phyloP scores from a whole-genome alignment of 30 jellyfish, hydroid and myxozoan genomes.

The Rhopilema esculentum region DNA sequence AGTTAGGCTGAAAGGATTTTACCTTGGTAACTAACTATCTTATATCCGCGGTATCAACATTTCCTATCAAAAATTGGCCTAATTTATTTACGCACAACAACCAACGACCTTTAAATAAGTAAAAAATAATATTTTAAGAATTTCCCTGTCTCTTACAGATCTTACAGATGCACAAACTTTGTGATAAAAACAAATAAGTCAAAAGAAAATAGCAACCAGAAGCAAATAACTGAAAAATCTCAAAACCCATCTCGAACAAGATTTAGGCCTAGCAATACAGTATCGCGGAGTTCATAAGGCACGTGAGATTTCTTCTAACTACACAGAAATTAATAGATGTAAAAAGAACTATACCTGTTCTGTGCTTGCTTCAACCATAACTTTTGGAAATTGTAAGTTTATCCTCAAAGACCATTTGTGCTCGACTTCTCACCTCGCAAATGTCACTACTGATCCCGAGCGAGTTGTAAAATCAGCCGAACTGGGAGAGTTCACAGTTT shows the following conservation, averaged over 20 bases:
- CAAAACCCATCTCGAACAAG: too few species aligned
- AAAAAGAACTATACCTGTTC: constrained; percentile 12
- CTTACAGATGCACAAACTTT: too few species aligned
- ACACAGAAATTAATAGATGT: too few species aligned
- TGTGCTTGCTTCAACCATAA: constrained; percentile 54
- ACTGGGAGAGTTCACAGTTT: constrained; percentile 60
- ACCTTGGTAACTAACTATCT: too few species aligned
- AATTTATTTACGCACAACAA: not conserved
- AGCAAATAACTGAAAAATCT: too few species aligned
- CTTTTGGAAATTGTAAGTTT: not conserved
- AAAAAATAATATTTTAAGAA: too few species aligned
- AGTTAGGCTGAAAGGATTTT: not conserved
- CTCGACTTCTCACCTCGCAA: not conserved
- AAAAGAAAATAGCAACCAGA: too few species aligned
- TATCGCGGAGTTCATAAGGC: too few species aligned
- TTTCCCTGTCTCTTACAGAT: not conserved
- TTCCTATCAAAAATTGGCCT: not conserved
- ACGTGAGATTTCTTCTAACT: not conserved
- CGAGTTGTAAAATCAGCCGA: not conserved
- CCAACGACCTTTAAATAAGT: not conserved
- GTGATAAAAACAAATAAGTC: too few species aligned
- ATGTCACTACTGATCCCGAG: not conserved
- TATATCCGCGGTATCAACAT: not conserved
- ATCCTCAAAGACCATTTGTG: not conserved
- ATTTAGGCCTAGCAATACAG: too few species aligned